Conservation (phyloP, 2,113 vertebrate species). For the Odocoileus virginianus region DNA sequence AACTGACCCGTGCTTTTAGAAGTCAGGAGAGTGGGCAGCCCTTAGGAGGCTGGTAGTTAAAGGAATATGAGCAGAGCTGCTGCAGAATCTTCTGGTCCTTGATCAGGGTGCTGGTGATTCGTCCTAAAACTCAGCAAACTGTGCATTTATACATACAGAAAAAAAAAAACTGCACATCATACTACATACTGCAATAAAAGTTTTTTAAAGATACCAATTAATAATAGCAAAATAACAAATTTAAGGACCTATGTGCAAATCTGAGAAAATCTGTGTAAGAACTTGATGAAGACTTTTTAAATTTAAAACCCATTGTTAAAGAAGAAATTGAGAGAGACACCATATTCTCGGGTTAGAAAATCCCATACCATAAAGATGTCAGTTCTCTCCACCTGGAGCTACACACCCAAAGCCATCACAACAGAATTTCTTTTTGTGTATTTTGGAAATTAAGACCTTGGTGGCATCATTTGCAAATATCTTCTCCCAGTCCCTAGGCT, state of each 20-base stretch:
- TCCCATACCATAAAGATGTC: neutral
- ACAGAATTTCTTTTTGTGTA: neutral
- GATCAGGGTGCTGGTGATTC: neutral
- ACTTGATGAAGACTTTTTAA: neutral
- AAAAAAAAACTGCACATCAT: neutral
- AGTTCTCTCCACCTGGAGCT: neutral
- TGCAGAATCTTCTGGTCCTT: neutral
- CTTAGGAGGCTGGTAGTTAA: neutral
- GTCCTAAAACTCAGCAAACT: neutral
- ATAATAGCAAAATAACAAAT: neutral
- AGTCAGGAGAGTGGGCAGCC: neutral
- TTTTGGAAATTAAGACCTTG: neutral
- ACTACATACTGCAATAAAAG: neutral
- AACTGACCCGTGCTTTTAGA: neutral
- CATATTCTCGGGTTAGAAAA: neutral
- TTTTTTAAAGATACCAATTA: neutral
- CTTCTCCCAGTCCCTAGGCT: neutral
- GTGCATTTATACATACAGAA: neutral
- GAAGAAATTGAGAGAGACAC: neutral
- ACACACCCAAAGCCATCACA: neutral
- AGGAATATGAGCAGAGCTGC: neutral
- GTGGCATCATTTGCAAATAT: neutral
- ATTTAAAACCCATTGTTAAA: neutral
- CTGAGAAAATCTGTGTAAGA: neutral
- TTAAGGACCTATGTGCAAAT: neutral